Evolutionary conservation across 1,140 invertebrate genomes (phyloP).

Genomic region (Parapsyche elsis): DNA sequence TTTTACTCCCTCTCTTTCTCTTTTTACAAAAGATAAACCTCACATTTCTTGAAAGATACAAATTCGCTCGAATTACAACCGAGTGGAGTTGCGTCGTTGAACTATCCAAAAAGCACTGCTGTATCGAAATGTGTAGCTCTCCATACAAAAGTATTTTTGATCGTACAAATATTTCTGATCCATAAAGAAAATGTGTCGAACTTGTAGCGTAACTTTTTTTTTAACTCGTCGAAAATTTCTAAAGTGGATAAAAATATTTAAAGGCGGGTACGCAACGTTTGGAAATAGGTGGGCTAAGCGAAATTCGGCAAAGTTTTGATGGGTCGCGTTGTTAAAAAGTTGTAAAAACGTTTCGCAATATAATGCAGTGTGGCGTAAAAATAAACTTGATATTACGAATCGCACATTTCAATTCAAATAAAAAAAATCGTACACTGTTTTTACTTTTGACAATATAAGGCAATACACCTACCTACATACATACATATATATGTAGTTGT

Average conservation of each 20-base stretch:
- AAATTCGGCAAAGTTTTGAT: slow-evolving; percentile 24
- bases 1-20: no score
- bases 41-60: not conserved
- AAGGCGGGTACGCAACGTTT: not conserved
- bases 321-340: slow-evolving; percentile 31
- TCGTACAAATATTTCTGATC: no score
- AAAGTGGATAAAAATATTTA: slow-evolving; percentile 15
- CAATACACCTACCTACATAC: no score
- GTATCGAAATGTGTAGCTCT: no score
- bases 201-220: not conserved
- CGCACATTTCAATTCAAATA: not conserved
- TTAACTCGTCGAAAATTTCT: not conserved
- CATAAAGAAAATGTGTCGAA: not conserved
- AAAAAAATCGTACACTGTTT: not conserved
- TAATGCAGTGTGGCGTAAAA: not conserved
- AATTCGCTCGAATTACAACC: not conserved
- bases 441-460: no score
- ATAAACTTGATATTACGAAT: not conserved
- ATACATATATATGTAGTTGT: no score
- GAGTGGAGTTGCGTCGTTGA: not conserved
- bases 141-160: no score
- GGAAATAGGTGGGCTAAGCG: slow-evolving; percentile 18
- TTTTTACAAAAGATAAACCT: no score
- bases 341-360: slow-evolving; percentile 30
- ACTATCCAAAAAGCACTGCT: no score